Evolutionary conservation across 2,888 invertebrate species (phyloP).

Genomic region (Zaprionus obscuricornis): DNA sequence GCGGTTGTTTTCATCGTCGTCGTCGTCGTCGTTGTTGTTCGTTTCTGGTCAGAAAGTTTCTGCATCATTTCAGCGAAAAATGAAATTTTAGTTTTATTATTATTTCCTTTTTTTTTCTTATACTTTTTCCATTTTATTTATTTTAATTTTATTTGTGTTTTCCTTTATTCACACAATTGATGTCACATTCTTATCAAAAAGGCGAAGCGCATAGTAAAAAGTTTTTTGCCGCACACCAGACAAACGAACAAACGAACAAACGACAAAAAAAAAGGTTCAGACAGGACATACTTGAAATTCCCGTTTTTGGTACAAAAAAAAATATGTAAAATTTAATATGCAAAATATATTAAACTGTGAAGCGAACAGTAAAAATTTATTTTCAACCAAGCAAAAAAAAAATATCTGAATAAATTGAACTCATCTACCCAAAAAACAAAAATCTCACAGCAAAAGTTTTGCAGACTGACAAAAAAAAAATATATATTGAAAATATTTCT

Average conservation of each 20-base stretch:
- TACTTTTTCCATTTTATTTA: constrained; percentile 50
- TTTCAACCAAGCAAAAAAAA: constrained; percentile 20
- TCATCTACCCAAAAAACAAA: no score
- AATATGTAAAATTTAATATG: constrained; percentile 56
- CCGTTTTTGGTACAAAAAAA: constrained; percentile 35
- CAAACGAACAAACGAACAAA: constrained; percentile 16
- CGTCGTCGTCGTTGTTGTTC: constrained; percentile 11
- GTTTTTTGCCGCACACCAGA: constrained; percentile 36
- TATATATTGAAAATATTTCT: no score
- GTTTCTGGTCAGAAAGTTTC: constrained; percentile 51
- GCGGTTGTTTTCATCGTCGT: constrained; percentile 27
- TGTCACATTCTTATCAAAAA: constrained; percentile 65
- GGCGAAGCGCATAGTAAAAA: constrained; percentile 19
- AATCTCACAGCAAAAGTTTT: no score
- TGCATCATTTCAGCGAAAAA: constrained; percentile 25
- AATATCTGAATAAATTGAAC: constrained; percentile 28
- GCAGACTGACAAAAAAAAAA: no score
- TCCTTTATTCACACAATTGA: constrained; percentile 53
- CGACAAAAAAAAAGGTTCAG: constrained; percentile 22
- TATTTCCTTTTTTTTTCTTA: constrained; percentile 44
- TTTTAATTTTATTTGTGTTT: constrained; percentile 57
- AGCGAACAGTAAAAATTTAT: constrained; percentile 13
- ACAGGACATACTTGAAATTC: constrained; percentile 48
- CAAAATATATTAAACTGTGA: constrained; percentile 55
- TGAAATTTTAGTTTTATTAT: constrained; percentile 59